phyloP scores from a whole-genome alignment of 1,140 invertebrate species.

The Lucilia cuprina region DNA sequence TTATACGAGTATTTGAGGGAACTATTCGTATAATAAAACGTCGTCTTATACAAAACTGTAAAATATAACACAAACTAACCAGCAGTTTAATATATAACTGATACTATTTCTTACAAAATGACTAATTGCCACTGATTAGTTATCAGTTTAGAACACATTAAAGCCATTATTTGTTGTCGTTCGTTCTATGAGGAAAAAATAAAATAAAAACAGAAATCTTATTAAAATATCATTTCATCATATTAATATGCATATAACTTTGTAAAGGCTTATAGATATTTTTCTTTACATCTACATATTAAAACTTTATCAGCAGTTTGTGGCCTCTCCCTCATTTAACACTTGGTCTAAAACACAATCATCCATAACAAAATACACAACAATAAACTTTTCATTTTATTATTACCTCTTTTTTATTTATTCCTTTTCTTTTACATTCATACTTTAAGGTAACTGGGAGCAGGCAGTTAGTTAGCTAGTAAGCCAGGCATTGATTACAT shows the following conservation, averaged over 20 bases:
- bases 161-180: neutral
- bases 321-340: slow-evolving; percentile 21
- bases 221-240: slow-evolving; percentile 12
- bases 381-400: slow-evolving; percentile 26
- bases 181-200: too few species aligned
- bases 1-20: too few species aligned
- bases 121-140: neutral
- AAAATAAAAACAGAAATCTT: neutral
- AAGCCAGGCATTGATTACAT: neutral
- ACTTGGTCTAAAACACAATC: slow-evolving; percentile 1
- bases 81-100: too few species aligned
- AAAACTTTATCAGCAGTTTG: slow-evolving; percentile 25
- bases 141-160: slow-evolving; percentile 18
- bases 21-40: too few species aligned
- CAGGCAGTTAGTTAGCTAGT: too few species aligned
- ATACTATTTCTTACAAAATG: neutral
- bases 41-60: too few species aligned
- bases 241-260: neutral
- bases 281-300: neutral
- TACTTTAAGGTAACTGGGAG: neutral
- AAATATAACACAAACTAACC: too few species aligned
- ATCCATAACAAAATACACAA: slow-evolving; percentile 16
- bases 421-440: neutral
- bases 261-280: neutral
- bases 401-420: neutral